Evolutionary conservation across 2,797 vertebrate genomes (phyloP).

Genomic region (Tangara arthus): DNA sequence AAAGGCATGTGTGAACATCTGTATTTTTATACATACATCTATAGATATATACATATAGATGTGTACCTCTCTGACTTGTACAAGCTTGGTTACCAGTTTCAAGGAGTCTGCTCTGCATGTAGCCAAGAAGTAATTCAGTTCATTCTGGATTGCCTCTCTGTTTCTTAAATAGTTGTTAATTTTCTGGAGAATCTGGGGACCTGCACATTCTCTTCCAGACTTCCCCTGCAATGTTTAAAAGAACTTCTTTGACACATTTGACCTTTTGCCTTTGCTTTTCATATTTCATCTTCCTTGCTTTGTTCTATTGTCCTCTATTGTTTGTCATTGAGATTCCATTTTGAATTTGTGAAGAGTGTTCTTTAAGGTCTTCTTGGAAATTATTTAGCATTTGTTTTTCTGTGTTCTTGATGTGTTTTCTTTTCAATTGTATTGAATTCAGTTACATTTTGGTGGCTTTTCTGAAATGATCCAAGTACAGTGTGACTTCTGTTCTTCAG

Average conservation of each 20-base stretch:
- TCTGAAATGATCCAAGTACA: background rate
- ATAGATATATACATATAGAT: rapidly evolving
- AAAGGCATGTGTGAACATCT: background rate
- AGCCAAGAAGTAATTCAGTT: background rate
- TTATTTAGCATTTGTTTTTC: background rate
- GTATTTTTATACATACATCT: background rate
- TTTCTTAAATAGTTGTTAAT: background rate
- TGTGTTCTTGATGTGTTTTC: background rate
- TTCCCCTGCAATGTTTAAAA: background rate
- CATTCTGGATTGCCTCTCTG: background rate
- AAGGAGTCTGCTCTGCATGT: background rate
- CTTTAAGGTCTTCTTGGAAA: background rate
- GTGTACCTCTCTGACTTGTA: background rate
- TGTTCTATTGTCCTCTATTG: background rate
- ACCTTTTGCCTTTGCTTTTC: background rate
- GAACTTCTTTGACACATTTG: background rate
- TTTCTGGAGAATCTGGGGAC: background rate
- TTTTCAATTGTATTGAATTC: background rate
- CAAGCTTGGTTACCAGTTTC: background rate
- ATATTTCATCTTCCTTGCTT: background rate
- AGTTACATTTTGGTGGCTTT: background rate
- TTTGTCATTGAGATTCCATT: background rate
- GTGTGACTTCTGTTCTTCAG: background rate
- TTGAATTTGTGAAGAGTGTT: background rate
- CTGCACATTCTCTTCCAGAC: background rate